phyloP scores from a whole-genome alignment of 2,113 vertebrate genomes.

The Otus sunia region DNA sequence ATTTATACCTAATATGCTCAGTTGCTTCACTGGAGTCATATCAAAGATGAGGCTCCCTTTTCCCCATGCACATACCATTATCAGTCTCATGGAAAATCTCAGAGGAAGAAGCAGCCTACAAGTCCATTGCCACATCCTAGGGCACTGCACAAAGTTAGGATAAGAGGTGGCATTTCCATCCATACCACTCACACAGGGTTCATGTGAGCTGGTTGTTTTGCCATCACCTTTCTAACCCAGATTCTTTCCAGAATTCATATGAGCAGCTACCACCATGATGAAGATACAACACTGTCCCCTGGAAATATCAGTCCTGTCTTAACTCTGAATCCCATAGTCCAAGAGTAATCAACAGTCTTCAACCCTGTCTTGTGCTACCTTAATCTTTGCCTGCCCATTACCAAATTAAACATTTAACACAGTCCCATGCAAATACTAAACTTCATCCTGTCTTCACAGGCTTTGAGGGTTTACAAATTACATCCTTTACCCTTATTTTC shows the following conservation, averaged over 20 bases:
- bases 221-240: background rate
- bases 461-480: background rate
- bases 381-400: background rate
- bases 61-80: background rate
- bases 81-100: background rate
- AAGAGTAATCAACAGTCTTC: background rate
- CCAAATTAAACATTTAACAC: background rate
- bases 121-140: background rate
- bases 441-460: background rate
- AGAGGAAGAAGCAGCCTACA: background rate
- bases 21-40: background rate
- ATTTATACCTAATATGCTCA: background rate
- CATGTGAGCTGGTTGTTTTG: background rate
- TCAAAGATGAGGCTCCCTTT: background rate
- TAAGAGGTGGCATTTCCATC: background rate
- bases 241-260: background rate
- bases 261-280: background rate
- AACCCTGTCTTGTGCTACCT: background rate
- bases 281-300: background rate
- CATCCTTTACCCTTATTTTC: background rate
- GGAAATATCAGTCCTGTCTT: background rate
- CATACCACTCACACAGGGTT: background rate
- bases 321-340: background rate
- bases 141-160: background rate
- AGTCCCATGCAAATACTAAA: background rate